Evolutionary conservation across 2,113 vertebrate genomes (phyloP), one percentile per base, ranked within the genome.

Genomic region (Solenodon paradoxus): DNA sequence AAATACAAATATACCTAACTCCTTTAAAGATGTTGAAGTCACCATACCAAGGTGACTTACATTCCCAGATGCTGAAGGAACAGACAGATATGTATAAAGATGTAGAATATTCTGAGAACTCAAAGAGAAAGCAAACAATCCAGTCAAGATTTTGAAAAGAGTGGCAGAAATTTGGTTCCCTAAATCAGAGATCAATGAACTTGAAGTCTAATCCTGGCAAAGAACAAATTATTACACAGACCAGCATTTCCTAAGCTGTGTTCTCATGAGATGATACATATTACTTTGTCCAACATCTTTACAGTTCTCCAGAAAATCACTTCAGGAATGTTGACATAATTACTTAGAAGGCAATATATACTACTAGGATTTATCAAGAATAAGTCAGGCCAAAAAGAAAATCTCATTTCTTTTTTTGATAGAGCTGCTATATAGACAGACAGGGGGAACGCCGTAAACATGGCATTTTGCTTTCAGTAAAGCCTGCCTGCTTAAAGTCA

Each of bases 401-500:
- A 1, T 30, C 7, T 35, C n/a, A 77, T 38, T 87, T 95, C 47
- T n/a, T 81, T 88, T 84, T 92, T 79, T 38, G 35, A 80, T 8
- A 83, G 64, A 80, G 47, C 30, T 83, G 35, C 17, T 88, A 20
- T 38, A 30, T 72, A 9, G 45, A n/a, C 13, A 89, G 16, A 90
- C 40, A 30, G 42, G 42, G 53, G 35, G 26, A 71, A 51, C 24
- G 72, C 32, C 66, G 71, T 49, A 85, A 89, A 83, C 24, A 35
- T 2, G 49, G 16, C 78, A 53, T 93, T 87, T 75, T 82, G 5
- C 69, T 81, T 81, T 92, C 78, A 96, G 28, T 40, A 88, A 81
- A 91, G 72, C 32, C 22, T 47, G 3, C 85, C 49, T 92, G 32
- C 63, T 35, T 40, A 87, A 96, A 95, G 79, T 95, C 68, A 80